These are phyloP conservation scores for Cliona cf. orientalis DNA, from an alignment of 37 sponge, comb jelly and placozoan genomes.

Conservation along the genomic window DNA sequence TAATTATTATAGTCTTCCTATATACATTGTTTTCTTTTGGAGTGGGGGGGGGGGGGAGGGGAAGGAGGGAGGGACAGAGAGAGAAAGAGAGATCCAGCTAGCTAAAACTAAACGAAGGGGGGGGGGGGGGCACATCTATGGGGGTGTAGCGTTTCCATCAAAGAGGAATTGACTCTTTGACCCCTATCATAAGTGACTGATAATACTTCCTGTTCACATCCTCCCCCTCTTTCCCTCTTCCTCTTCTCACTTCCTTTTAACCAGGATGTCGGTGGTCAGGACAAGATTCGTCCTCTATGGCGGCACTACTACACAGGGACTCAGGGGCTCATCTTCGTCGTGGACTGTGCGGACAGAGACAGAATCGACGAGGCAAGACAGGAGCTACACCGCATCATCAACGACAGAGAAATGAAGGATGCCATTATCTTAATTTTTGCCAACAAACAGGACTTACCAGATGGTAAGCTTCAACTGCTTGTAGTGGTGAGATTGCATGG, in stretches of 20 bases:
- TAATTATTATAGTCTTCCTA: background rate
- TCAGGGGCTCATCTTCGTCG: conserved; percentile 97
- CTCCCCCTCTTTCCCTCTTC: no score
- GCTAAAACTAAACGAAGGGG: no score
- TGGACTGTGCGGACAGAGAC: conserved; percentile 96
- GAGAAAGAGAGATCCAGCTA: no score
- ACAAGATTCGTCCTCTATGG: conserved; percentile 98
- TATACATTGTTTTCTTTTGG: background rate
- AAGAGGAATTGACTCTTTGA: no score
- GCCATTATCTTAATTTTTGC: conserved; percentile 95
- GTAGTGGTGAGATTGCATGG: background rate
- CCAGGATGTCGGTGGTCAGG: conserved; percentile 99
- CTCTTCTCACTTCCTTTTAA: background rate
- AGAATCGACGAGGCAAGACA: conserved; percentile 94
- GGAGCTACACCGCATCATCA: conserved; percentile 95
- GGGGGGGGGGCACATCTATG: no score
- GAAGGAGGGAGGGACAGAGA: background rate
- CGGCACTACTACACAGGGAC: conserved; percentile 98
- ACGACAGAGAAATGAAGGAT: conserved; percentile 97
- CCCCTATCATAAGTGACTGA: no score
- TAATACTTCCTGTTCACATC: no score
- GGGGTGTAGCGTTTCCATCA: no score
- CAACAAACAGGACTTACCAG: conserved; percentile 97
- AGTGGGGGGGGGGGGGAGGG: background rate
- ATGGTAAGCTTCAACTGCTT: no score